Percentiles rank a stretch among this genome's conserved stretches.
These are phyloP conservation scores for Orthosia gracilis DNA, from an alignment of 2,888 invertebrate genomes.

Conservation along the genomic window DNA sequence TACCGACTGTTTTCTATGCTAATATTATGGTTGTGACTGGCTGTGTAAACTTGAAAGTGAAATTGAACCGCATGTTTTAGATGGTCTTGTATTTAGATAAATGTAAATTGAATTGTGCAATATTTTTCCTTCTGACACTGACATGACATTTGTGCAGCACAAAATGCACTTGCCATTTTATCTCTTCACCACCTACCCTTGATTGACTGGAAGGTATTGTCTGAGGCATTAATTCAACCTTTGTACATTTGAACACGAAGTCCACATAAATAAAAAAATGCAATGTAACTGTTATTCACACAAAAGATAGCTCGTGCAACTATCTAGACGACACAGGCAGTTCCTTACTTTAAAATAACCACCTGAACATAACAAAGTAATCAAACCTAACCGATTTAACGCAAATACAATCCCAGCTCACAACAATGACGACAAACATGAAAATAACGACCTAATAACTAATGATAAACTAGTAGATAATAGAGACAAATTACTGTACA, in stretches of 20 bases:
- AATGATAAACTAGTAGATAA: constrained; percentile 51
- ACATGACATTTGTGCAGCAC: too few relatives aligned
- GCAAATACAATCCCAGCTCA: constrained; percentile 6
- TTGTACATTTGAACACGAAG: too few relatives aligned
- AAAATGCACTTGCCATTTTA: too few relatives aligned
- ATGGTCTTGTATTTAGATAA: background rate
- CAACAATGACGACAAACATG: constrained; percentile 17
- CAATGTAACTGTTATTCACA: too few relatives aligned
- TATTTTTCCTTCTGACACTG: too few relatives aligned
- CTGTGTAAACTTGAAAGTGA: constrained; percentile 14
- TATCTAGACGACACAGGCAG: background rate
- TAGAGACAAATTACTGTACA: constrained; percentile 68
- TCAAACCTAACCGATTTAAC: background rate
- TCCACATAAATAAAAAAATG: too few relatives aligned
- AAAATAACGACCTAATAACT: constrained; percentile 31
- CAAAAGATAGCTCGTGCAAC: too few relatives aligned
- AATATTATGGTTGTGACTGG: constrained; percentile 24
- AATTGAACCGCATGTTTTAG: background rate
- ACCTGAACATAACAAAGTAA: background rate
- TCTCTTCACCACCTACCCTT: too few relatives aligned
- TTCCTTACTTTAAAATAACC: background rate
- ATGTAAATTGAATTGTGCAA: background rate
- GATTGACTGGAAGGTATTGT: too few relatives aligned
- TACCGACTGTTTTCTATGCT: constrained; percentile 39
- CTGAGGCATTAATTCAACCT: too few relatives aligned